Conservation (phyloP, 2,113 vertebrate genomes). For the Pedetes capensis region DNA sequence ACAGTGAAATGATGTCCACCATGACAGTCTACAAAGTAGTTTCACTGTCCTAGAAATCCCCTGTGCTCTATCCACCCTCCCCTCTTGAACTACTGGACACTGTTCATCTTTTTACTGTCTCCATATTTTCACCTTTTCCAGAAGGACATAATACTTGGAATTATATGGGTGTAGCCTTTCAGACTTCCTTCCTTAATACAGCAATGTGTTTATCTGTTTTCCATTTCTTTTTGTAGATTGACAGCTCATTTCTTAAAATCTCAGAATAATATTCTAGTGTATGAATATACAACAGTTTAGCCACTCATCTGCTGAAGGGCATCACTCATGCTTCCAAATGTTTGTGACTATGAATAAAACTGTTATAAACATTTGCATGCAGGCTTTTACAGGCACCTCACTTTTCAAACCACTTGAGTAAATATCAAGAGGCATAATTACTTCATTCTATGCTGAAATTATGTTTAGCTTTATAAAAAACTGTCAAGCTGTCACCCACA, state of each 20-base stretch:
- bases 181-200: background rate
- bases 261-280: background rate
- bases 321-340: background rate
- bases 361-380: background rate
- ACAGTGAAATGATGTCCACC: background rate
- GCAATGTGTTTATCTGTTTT: background rate
- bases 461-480: too few species aligned
- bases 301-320: background rate
- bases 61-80: background rate
- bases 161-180: background rate
- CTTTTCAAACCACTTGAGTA: background rate
- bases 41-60: background rate
- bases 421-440: background rate
- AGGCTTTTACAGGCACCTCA: background rate
- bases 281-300: background rate
- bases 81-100: background rate
- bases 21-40: background rate
- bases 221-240: background rate
- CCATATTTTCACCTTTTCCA: background rate
- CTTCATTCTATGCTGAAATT: background rate
- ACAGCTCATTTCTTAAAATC: background rate
- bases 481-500: background rate
- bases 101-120: background rate
- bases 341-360: background rate
- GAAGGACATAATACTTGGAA: background rate